Percentiles rank a stretch among this genome's conserved stretches.
These are phyloP conservation scores for Trochalopteron elliotii DNA, from an alignment of 2,113 vertebrate species.

Conservation along the genomic window DNA sequence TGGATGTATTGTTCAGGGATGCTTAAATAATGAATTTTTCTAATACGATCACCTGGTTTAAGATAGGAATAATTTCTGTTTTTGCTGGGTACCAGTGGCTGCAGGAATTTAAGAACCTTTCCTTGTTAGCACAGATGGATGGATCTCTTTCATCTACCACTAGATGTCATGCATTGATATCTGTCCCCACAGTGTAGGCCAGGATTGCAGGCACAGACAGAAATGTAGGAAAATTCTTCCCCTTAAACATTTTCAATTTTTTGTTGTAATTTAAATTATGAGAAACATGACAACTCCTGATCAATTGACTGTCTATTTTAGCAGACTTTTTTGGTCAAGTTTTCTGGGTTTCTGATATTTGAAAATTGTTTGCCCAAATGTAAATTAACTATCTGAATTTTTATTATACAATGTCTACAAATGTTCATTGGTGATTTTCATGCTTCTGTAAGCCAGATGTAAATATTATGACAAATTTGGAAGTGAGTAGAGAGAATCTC, in stretches of 20 bases:
- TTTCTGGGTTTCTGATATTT: background rate
- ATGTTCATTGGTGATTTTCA: background rate
- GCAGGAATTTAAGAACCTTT: background rate
- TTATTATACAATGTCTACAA: background rate
- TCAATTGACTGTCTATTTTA: background rate
- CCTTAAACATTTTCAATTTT: background rate
- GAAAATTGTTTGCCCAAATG: background rate
- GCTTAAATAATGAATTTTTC: background rate
- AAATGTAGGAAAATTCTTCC: background rate
- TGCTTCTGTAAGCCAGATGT: rapidly evolving
- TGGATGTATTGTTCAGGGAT: background rate
- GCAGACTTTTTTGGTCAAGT: background rate
- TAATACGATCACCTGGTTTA: background rate
- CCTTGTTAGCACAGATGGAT: background rate
- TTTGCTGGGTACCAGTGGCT: background rate
- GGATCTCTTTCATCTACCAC: conserved; percentile 23
- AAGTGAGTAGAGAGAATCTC: background rate
- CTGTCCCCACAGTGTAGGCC: background rate
- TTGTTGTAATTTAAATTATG: background rate
- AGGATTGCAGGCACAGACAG: background rate
- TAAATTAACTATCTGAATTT: background rate
- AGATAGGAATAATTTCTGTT: background rate
- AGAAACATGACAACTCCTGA: background rate
- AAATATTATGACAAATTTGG: background rate
- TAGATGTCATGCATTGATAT: conserved; percentile 57